phyloP scores from a whole-genome alignment of 2,113 vertebrate genomes.

The Pollimyrus isidori region DNA sequence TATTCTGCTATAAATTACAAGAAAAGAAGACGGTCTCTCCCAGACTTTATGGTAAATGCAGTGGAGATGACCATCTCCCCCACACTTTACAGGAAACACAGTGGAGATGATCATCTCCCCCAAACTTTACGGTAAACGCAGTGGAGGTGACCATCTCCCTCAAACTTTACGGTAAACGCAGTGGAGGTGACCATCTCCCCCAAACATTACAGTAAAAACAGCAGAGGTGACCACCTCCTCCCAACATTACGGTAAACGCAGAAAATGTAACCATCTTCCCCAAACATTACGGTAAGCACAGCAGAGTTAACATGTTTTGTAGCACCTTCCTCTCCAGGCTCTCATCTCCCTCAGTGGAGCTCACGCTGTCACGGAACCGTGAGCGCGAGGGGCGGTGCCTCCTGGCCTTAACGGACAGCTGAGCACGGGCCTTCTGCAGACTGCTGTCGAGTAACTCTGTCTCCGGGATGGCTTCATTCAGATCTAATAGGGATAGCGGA shows the following conservation, averaged over 20 bases:
- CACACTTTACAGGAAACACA: neutral
- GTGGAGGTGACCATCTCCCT: neutral
- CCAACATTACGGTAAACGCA: neutral
- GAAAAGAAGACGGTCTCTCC: neutral
- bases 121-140: neutral
- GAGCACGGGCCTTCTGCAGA: constrained; percentile 80
- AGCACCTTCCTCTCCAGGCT: constrained; percentile 60
- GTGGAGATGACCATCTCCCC: neutral
- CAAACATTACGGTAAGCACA: neutral
- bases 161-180: neutral
- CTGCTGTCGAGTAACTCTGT: constrained; percentile 83
- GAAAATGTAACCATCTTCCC: neutral
- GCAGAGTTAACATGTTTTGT: neutral
- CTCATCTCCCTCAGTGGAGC: constrained; percentile 80
- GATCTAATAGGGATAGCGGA: constrained; percentile 52
- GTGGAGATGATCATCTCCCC: neutral
- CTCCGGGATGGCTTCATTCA: constrained; percentile 80
- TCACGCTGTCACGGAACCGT: constrained; percentile 74
- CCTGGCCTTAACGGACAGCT: constrained; percentile 71
- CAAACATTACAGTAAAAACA: neutral
- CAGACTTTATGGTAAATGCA: neutral
- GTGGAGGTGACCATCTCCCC: neutral
- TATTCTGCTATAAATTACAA: neutral
- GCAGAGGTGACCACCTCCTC: neutral
- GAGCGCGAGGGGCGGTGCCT: constrained; percentile 74